phyloP scores from a whole-genome alignment of 2,113 vertebrate species.

The Baryphthengus martii region DNA sequence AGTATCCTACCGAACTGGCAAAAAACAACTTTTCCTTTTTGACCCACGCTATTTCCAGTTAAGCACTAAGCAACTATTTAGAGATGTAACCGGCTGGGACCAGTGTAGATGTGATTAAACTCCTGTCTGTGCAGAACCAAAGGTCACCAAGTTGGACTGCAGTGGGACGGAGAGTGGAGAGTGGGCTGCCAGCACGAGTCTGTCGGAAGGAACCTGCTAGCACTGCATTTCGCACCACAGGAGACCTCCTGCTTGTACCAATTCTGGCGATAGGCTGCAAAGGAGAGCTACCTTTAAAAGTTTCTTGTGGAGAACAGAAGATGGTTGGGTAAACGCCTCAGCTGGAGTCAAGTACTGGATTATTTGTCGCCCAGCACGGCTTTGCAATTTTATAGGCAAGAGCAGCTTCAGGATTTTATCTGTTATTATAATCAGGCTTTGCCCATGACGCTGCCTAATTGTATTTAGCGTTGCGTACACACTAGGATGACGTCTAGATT shows the following conservation, averaged over 20 bases:
- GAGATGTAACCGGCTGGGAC: not conserved
- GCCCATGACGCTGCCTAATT: not conserved
- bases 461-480: not conserved
- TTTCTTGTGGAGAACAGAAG: not conserved
- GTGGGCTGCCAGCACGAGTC: rapidly evolving
- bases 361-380: not conserved
- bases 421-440: not conserved
- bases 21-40: not conserved
- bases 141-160: not conserved
- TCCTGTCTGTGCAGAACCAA: not conserved
- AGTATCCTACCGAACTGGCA: not conserved
- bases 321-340: not conserved
- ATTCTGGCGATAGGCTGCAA: rapidly evolving
- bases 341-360: not conserved
- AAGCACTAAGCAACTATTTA: not conserved
- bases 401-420: not conserved
- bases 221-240: rapidly evolving
- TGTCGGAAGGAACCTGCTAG: not conserved
- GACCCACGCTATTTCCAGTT: rapidly evolving
- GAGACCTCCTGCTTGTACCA: not conserved
- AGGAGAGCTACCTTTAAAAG: not conserved
- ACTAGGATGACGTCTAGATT: not conserved
- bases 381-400: not conserved
- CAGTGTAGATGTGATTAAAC: not conserved
- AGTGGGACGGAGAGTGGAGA: not conserved